Base-by-base conservation (phyloP, 1,140 invertebrate genomes). In the Ceratina australensis region DNA sequence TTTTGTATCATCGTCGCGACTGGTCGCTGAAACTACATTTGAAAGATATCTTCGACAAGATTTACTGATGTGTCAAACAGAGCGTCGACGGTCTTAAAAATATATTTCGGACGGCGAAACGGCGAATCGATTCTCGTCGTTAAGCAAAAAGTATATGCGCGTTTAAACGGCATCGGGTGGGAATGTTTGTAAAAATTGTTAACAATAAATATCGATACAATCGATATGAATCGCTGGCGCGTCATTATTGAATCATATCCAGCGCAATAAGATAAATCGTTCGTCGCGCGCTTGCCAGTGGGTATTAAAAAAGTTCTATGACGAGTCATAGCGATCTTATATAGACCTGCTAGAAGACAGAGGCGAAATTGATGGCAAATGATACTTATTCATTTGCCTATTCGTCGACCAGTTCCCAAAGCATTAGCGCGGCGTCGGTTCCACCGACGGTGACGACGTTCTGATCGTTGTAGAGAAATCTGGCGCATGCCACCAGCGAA, bases 391-490 rank as follows among this genome's bases (percentile, higher is more conserved):
- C 4, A 42, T 63, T 7, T 4, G 12, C 50, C 57, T 95, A 96
- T 90, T 96, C 95, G 88, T 96, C 96, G 80, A 96, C 95, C 72
- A 98, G 92, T 90, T 97, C 96, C 98, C 97, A 99, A 82, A 98
- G 94, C 96, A 99, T 97, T 5, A 99, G 93, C 56, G 97, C 95
- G 64, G 97, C 97, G 89, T 99, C 98, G 83, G 95, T 96, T n/a
- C 97, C 97, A 24, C 98, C 97, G 8, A 97, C 96, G 1, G 96
- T 97, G 13, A 98, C 95, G 18, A 98, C 92, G 79, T 96, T 96
- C 50, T 96, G 94, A 90, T 98, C 97, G 84, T 97, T 97, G 92
- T 95, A 96, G 2, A 97, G 91, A 90, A 98, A 98, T 61, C 96
- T 94, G 1, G 96, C 95, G 66, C 94, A 95, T 10, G 96, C 96